These are phyloP conservation scores for Aquatica leii DNA, from an alignment of 2,888 invertebrate genomes.

Conservation along the genomic window DNA sequence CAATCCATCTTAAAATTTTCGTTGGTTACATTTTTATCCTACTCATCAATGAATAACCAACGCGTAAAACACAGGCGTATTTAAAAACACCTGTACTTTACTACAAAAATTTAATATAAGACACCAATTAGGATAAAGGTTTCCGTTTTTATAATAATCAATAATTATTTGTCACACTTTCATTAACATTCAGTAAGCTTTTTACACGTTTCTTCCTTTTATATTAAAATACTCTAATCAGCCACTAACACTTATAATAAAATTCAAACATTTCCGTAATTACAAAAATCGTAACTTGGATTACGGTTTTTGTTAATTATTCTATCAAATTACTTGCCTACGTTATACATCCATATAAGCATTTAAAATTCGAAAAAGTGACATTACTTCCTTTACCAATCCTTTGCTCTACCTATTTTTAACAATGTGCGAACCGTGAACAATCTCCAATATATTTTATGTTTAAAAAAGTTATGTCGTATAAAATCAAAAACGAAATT, in stretches of 20 bases:
- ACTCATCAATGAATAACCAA: slow-evolving; percentile 26
- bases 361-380: slow-evolving; percentile 31
- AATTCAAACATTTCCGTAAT: slow-evolving; percentile 49
- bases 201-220: slow-evolving; percentile 47
- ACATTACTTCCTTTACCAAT: slow-evolving; percentile 17
- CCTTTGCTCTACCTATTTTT: slow-evolving; percentile 27
- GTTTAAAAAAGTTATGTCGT: slow-evolving; percentile 12
- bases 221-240: slow-evolving; percentile 57
- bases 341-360: slow-evolving; percentile 32
- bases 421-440: slow-evolving; percentile 31
- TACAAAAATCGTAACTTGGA: slow-evolving; percentile 37
- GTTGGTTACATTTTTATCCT: slow-evolving; percentile 22
- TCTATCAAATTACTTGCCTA: slow-evolving; percentile 26
- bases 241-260: slow-evolving; percentile 58
- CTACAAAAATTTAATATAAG: slow-evolving; percentile 42
- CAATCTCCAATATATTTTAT: slow-evolving; percentile 35
- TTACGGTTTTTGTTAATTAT: slow-evolving; percentile 28
- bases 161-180: slow-evolving; percentile 48
- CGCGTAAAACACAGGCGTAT: slow-evolving; percentile 22
- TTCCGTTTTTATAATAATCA: slow-evolving; percentile 39
- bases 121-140: slow-evolving; percentile 55
- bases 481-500: slow-evolving; percentile 42
- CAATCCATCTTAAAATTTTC: slow-evolving; percentile 40
- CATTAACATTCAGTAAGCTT: slow-evolving; percentile 54
- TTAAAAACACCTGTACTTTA: slow-evolving; percentile 21